Evolutionary conservation across 2,113 vertebrate genomes (phyloP), one percentile per base, ranked within the genome.

Genomic region (Pteruthius melanotis): DNA sequence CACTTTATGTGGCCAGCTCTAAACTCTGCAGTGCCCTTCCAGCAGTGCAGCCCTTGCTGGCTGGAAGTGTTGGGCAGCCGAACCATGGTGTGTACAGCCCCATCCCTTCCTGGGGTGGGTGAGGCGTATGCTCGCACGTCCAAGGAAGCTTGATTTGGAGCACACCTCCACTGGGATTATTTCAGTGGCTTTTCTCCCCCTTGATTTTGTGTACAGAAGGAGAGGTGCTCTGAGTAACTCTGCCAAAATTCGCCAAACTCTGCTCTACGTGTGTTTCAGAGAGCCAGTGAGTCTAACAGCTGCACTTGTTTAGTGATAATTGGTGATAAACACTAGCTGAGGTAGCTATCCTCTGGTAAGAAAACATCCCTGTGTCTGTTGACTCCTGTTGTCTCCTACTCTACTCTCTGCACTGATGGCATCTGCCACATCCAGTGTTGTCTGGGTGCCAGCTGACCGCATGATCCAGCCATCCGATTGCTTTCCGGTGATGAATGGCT

Each of bases 341-440:
- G 54, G 52, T 78, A 61, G 76, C 59, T 74, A 1, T 76, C 7
- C 3, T 68, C 47, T 87, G 71, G 57, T 82, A 60, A 69, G 87
- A 77, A 40, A 77, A 37, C 47, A n/a, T 22, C 39, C 39, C 54
- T 90, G 42, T 59, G 60, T 50, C 42, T 2, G 1, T 63, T 86
- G 76, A 44, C 72, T 94, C 31, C 52, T 45, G 37, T 63, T 90
- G 60, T n/a, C 74, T 64, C 77, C 66, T 79, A 54, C 11, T 78
- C 54, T 94, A 80, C 61, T 75, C 59, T 65, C 65, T 63, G 71
- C 54, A n/a, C 66, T 92, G 91, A 35, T 80, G 90, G 82, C 71
- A 93, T 88, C 45, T 94, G 92, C 86, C 82, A 83, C 72, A 64
- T 72, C n/a, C 65, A 47, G 53, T 14, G 57, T 6, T 92, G 86